Percentiles rank a stretch among this genome's conserved stretches.
These are phyloP conservation scores for Oxycera nigricornis DNA, from an alignment of 2,888 invertebrate genomes.

Conservation along the genomic window DNA sequence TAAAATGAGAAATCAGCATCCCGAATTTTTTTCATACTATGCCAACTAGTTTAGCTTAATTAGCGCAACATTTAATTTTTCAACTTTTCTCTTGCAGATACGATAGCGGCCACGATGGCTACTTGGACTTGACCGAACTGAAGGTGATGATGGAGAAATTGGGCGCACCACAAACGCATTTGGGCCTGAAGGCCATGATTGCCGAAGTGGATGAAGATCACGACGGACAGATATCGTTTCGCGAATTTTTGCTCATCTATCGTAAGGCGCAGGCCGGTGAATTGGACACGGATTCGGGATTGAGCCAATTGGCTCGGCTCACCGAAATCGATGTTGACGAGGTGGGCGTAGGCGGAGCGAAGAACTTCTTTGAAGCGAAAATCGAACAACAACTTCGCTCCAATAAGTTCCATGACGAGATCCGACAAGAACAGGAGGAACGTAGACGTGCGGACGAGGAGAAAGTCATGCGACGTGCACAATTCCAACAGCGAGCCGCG, in stretches of 20 bases:
- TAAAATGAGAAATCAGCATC: too few species aligned
- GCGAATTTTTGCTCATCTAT: conserved; percentile 84
- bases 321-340: conserved; percentile 93
- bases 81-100: conserved; percentile 74
- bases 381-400: conserved; percentile 83
- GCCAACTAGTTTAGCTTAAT: too few species aligned
- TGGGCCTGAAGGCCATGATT: conserved; percentile 94
- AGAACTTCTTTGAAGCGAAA: conserved; percentile 96
- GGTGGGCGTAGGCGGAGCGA: conserved; percentile 93
- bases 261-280: conserved; percentile 92
- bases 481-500: conserved; percentile 89
- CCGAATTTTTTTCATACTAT: too few species aligned
- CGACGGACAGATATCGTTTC: conserved; percentile 87
- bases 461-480: conserved; percentile 77
- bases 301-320: conserved; percentile 83
- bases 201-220: conserved; percentile 87
- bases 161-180: conserved; percentile 94
- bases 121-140: conserved; percentile 85
- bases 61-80: too few species aligned
- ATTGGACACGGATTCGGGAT: conserved; percentile 83
- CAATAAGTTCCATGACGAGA: conserved; percentile 92
- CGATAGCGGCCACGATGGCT: conserved; percentile 88
- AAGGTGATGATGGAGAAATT: conserved; percentile 97
- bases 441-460: conserved; percentile 84
- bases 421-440: conserved; percentile 90